phyloP scores from a whole-genome alignment of 1,140 invertebrate species.

The Drosophila virilis region DNA sequence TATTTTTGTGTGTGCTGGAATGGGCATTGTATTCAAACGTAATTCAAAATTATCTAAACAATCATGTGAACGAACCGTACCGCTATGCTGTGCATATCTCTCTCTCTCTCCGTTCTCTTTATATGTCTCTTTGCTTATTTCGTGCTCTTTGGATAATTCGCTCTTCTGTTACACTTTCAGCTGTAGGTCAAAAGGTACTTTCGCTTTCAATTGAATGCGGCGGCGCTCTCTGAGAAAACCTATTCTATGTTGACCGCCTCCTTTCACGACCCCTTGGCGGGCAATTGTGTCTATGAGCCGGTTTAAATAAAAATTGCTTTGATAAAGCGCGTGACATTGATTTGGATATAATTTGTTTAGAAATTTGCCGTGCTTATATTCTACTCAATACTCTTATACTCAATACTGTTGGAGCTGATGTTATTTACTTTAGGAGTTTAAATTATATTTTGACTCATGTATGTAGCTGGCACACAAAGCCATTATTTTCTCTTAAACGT shows the following conservation, averaged over 20 bases:
- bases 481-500: too few species aligned
- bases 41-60: constrained; percentile 7
- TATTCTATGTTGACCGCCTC: constrained; percentile 12
- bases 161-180: constrained; percentile 58
- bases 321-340: constrained; percentile 49
- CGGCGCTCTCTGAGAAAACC: constrained; percentile 51
- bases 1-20: constrained; percentile 5
- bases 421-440: too few species aligned
- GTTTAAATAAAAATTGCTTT: constrained; percentile 27
- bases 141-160: constrained; percentile 23
- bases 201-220: constrained; percentile 65
- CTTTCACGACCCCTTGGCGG: not conserved
- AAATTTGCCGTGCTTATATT: constrained; percentile 3
- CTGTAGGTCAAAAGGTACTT: constrained; percentile 62
- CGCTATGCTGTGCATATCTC: constrained; percentile 4
- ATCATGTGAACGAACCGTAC: not conserved
- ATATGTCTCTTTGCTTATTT: constrained; percentile 1
- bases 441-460: too few species aligned
- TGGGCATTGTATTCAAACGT: constrained; percentile 13
- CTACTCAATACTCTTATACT: too few species aligned
- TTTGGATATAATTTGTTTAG: constrained; percentile 49
- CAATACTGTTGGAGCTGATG: too few species aligned
- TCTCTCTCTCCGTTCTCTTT: constrained; percentile 18
- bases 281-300: not conserved
- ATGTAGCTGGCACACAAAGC: too few species aligned